Evolutionary conservation across 2,888 invertebrate species (phyloP).

Genomic region (Fragum fragum): DNA sequence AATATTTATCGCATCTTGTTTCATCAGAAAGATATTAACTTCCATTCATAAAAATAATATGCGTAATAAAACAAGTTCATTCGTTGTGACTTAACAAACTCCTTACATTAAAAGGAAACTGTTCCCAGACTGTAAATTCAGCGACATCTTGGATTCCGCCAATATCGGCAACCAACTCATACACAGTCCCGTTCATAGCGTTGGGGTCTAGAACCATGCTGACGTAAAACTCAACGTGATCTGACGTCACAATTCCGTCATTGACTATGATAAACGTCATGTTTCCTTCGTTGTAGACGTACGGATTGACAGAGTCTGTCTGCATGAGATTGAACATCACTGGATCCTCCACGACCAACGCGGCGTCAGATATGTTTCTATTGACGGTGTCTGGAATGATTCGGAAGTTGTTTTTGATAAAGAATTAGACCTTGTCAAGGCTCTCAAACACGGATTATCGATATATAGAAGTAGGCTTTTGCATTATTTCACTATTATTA

Average conservation of each 20-base stretch:
- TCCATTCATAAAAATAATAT: too few species aligned
- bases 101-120: constrained; percentile 2
- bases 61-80: too few species aligned
- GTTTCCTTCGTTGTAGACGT: constrained; percentile 2
- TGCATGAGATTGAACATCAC: background rate
- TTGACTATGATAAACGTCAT: constrained; percentile 15
- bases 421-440: too few species aligned
- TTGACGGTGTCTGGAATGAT: background rate
- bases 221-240: background rate
- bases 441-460: too few species aligned
- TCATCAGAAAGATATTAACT: too few species aligned
- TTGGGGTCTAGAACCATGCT: background rate
- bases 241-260: background rate
- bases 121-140: constrained; percentile 3
- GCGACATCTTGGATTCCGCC: background rate
- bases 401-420: too few species aligned
- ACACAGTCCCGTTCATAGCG: constrained; percentile 7
- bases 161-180: constrained; percentile 2
- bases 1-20: too few species aligned
- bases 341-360: background rate
- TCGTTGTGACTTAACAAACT: too few species aligned
- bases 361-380: background rate
- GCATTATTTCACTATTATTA: too few species aligned
- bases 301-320: background rate
- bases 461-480: too few species aligned